These are phyloP conservation scores for Chrysocyon brachyurus DNA, from an alignment of 2,797 vertebrate species.

Conservation along the genomic window DNA sequence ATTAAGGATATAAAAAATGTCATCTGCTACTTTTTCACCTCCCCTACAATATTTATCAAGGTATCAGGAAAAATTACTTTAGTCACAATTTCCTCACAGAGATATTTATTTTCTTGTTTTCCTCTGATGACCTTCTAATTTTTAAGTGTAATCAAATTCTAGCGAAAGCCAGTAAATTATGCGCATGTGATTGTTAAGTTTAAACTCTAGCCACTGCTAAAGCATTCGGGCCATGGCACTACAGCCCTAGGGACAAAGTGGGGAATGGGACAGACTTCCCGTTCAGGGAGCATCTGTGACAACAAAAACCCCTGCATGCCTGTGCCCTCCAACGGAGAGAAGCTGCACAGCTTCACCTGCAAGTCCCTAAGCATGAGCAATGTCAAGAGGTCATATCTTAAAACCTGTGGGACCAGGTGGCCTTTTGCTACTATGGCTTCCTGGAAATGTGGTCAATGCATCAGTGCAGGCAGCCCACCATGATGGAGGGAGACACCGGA, in stretches of 20 bases:
- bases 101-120: constrained; percentile 77
- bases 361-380: neutral
- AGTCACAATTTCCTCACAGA: constrained; percentile 49
- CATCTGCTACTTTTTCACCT: constrained; percentile 64
- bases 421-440: neutral
- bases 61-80: constrained; percentile 67
- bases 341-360: neutral
- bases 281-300: neutral
- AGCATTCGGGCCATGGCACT: neutral
- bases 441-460: neutral
- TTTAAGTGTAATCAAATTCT: constrained; percentile 62
- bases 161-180: constrained; percentile 49
- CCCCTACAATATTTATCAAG: constrained; percentile 67
- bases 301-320: neutral
- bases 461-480: neutral
- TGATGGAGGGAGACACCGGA: neutral
- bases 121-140: constrained; percentile 71
- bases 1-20: constrained; percentile 79
- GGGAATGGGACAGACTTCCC: neutral
- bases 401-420: neutral
- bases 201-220: neutral
- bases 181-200: neutral
- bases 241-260: neutral
- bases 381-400: neutral
- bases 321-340: neutral